Conservation (phyloP, 2,797 vertebrate species). For the Remorina albescens region DNA sequence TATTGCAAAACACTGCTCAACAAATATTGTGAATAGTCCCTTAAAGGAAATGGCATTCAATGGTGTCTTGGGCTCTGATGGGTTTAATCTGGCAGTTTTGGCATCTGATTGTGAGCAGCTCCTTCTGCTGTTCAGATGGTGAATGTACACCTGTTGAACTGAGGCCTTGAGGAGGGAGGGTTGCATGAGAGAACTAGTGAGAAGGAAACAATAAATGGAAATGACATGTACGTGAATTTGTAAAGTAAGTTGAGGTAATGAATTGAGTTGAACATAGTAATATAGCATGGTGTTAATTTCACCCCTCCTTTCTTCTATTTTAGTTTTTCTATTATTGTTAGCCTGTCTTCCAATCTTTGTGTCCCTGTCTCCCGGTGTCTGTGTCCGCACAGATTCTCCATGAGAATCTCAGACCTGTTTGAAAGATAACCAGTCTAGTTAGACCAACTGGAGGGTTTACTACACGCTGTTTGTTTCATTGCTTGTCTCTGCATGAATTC, state of each 20-base stretch:
- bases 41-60: no score
- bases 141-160: conserved; percentile 14
- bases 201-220: no score
- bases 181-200: not conserved
- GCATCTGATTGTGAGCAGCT: conserved; percentile 10
- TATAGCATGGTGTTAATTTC: no score
- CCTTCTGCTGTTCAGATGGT: conserved; percentile 52
- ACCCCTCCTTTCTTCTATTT: no score
- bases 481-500: not conserved
- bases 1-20: no score
- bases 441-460: conserved; percentile 1
- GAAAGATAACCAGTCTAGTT: conserved; percentile 7
- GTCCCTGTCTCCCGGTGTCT: not conserved
- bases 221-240: no score
- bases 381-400: conserved; percentile 42
- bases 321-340: no score
- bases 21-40: no score
- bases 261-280: no score
- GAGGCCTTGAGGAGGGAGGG: not conserved
- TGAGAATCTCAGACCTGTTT: conserved; percentile 48
- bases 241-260: no score
- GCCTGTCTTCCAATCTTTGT: not conserved
- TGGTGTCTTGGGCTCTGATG: not conserved
- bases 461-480: no score
- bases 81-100: conserved; percentile 14